Evolutionary conservation across 2,888 invertebrate genomes (phyloP).

Genomic region (Cryptophagus acutangulus): DNA sequence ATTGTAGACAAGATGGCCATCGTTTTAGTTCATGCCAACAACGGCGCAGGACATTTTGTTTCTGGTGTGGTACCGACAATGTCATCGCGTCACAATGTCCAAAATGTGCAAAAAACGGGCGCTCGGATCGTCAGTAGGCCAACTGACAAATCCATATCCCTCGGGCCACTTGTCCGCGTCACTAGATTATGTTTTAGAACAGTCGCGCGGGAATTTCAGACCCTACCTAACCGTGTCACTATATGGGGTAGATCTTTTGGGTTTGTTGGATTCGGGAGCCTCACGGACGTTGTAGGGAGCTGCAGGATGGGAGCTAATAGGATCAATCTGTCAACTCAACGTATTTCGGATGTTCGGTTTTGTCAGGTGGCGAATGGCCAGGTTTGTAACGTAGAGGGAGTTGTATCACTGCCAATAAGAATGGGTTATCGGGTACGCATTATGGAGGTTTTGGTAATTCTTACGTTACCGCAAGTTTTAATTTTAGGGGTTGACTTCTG

Average conservation of each 20-base stretch:
- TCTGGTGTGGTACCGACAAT: conserved; percentile 14
- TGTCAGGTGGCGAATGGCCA: conserved; percentile 10
- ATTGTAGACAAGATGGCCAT: conserved; percentile 6
- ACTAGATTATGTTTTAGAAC: conserved; percentile 4
- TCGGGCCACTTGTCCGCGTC: no score
- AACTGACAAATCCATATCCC: conserved; percentile 1
- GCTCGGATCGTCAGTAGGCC: conserved; percentile 5
- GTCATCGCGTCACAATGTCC: conserved; percentile 13
- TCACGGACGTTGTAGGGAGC: conserved; percentile 3
- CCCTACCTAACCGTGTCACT: conserved; percentile 4
- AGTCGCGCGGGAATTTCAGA: not conserved
- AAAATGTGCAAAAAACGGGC: conserved; percentile 3
- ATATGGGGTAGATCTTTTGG: not conserved
- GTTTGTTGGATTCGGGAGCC: conserved; percentile 8
- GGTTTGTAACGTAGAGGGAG: conserved; percentile 10
- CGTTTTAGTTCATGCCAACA: not conserved
- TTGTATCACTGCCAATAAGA: conserved; percentile 9
- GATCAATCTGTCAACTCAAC: not conserved
- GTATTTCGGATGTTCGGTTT: not conserved
- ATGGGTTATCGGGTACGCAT: conserved; percentile 8
- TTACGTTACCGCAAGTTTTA: conserved; percentile 10
- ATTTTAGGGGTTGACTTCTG: no score
- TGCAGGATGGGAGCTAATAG: conserved; percentile 1
- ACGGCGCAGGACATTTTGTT: conserved; percentile 14
- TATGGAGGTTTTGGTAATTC: conserved; percentile 13